phyloP scores from a whole-genome alignment of 1,140 invertebrate species.

The Macrostomum lignano region DNA sequence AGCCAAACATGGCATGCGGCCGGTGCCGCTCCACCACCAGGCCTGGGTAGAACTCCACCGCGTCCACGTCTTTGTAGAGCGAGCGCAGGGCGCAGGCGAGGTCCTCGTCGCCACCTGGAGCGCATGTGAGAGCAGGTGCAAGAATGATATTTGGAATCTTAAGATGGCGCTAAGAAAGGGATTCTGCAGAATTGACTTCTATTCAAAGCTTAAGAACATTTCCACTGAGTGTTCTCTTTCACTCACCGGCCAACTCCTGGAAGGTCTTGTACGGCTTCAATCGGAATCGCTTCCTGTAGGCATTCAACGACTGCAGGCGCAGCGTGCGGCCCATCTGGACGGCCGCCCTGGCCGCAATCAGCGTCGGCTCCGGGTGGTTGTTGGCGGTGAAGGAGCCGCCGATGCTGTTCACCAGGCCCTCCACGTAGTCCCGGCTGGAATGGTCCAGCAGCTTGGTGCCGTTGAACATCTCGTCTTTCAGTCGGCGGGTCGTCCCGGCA shows the following conservation, averaged over 20 bases:
- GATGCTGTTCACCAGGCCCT: constrained; percentile 18
- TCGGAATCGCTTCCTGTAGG: constrained; percentile 22
- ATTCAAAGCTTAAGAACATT: no score
- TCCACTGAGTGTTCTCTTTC: no score
- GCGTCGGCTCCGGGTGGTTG: constrained; percentile 18
- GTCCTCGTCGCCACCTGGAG: constrained; percentile 20
- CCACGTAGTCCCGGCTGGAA: constrained; percentile 21
- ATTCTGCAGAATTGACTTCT: no score
- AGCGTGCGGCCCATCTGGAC: constrained; percentile 18
- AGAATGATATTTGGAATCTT: no score
- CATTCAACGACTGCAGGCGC: constrained; percentile 25
- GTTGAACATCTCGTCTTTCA: constrained; percentile 22
- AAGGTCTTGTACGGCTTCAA: constrained; percentile 18
- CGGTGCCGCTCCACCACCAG: constrained; percentile 22
- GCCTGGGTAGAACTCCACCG: constrained; percentile 27
- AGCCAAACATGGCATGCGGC: constrained; percentile 14
- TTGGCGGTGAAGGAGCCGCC: constrained; percentile 24
- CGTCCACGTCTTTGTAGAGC: constrained; percentile 27
- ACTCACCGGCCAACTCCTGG: constrained; percentile 20
- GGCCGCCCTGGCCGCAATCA: constrained; percentile 16
- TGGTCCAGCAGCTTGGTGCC: constrained; percentile 20
- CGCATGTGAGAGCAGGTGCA: no score
- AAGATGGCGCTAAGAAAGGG: no score
- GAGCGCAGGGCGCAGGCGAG: constrained; percentile 19
- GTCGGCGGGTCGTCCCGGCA: constrained; percentile 15